phyloP scores from a whole-genome alignment of 2,113 vertebrate genomes.

The Mesoclemmys tuberculata region DNA sequence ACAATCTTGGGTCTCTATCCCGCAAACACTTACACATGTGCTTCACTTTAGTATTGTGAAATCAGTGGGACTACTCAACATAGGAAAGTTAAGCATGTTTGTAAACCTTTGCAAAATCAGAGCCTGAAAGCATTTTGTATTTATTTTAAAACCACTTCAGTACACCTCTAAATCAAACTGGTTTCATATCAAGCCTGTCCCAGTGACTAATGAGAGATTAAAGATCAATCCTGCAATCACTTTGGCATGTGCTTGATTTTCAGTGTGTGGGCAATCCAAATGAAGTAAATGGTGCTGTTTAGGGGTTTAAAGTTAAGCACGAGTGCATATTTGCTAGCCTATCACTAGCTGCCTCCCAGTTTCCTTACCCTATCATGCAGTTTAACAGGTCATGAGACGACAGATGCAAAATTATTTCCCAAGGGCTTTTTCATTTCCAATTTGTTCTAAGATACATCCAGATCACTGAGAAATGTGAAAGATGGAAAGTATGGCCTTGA shows the following conservation, averaged over 20 bases:
- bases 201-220: not conserved
- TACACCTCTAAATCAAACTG: not conserved
- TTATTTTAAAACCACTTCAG: not conserved
- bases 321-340: not conserved
- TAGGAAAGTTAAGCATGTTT: not conserved
- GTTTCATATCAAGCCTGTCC: not conserved
- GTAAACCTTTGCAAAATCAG: not conserved
- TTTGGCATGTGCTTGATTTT: not conserved
- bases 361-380: not conserved
- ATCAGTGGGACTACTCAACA: not conserved
- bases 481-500: not conserved
- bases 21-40: rapidly evolving
- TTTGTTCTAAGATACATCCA: not conserved
- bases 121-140: not conserved
- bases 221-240: not conserved
- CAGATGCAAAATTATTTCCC: not conserved
- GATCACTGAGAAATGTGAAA: not conserved
- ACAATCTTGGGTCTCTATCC: not conserved
- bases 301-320: not conserved
- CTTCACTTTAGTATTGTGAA: not conserved
- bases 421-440: not conserved
- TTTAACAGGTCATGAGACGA: not conserved
- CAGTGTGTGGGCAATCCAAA: not conserved
- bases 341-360: not conserved
- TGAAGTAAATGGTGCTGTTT: not conserved